Percentiles rank a stretch among this genome's conserved stretches.
Conservation (phyloP, 2,797 vertebrate species). For the Microctenopoma stevenorrisi region DNA sequence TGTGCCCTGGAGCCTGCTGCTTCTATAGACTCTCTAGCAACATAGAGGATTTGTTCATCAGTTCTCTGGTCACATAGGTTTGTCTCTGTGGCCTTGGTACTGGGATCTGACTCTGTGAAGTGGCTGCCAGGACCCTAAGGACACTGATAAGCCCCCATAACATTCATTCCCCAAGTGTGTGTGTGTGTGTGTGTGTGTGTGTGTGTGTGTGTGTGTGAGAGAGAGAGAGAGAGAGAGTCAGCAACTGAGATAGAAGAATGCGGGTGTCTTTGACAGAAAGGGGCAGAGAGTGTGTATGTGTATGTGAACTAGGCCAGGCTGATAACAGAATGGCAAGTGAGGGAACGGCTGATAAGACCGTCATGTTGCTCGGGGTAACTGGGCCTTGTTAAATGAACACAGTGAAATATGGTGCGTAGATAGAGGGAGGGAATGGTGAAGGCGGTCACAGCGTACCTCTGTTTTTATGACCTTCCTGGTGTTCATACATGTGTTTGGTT, state of each 20-base stretch:
- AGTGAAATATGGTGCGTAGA: conserved; percentile 50
- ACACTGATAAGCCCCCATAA: conserved; percentile 78
- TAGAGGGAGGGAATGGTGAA: conserved; percentile 29
- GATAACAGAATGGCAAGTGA: conserved; percentile 76
- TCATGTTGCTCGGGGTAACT: conserved; percentile 77
- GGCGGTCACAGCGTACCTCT: conserved; percentile 27
- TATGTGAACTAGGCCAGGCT: conserved; percentile 75
- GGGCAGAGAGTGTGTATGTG: conserved; percentile 45
- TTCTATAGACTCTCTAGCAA: conserved; percentile 36
- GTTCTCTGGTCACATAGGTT: conserved; percentile 75
- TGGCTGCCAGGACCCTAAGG: conserved; percentile 75
- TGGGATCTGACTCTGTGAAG: conserved; percentile 76
- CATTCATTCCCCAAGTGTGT: conserved; percentile 69
- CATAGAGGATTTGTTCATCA: conserved; percentile 66
- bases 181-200: conserved; percentile 24
- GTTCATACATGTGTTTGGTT: background rate
- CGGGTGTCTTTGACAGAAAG: conserved; percentile 61
- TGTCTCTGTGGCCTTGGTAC: conserved; percentile 71
- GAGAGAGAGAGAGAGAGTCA: conserved; percentile 24
- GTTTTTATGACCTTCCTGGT: conserved; percentile 23
- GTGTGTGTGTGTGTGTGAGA: conserved; percentile 17
- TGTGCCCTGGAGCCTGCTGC: conserved; percentile 53
- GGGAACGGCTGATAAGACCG: conserved; percentile 73
- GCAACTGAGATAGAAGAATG: conserved; percentile 46
- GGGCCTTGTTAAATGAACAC: conserved; percentile 68